A percentile compares a stretch with the other conserved stretches of the same genome.
Conservation (phyloP, 2,113 vertebrate species). For the Leptobrachium leishanense region DNA sequence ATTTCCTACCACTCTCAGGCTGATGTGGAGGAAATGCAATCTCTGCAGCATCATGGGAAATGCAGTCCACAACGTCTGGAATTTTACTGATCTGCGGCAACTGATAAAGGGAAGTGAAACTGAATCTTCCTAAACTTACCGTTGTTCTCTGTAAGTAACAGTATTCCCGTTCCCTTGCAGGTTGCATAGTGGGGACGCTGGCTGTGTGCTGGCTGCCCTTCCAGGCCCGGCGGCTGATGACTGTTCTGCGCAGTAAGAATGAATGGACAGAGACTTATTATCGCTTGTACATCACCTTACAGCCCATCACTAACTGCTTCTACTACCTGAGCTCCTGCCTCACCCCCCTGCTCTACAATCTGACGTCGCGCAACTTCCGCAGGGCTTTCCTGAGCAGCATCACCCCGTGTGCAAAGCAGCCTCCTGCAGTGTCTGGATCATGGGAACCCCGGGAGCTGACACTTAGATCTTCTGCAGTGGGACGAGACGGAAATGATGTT, state of each 20-base stretch:
- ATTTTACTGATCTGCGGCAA: too few relatives aligned
- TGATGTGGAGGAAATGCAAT: too few relatives aligned
- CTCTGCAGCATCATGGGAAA: too few relatives aligned
- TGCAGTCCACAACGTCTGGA: too few relatives aligned
- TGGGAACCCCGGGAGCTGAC: background rate
- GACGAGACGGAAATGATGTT: background rate
- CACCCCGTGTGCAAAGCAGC: conserved; percentile 13
- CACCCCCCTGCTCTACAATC: conserved; percentile 48
- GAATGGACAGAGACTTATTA: conserved; percentile 52
- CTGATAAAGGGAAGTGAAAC: too few relatives aligned
- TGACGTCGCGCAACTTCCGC: conserved; percentile 48
- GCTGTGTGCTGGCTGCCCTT: conserved; percentile 54
- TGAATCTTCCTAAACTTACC: too few relatives aligned
- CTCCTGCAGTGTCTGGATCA: background rate
- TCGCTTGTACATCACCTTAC: conserved; percentile 41
- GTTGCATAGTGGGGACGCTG: conserved; percentile 40
- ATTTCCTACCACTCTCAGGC: too few relatives aligned
- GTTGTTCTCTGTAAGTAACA: background rate
- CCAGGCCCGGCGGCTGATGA: conserved; percentile 51
- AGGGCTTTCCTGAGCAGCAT: conserved; percentile 42
- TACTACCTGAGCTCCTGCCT: conserved; percentile 50
- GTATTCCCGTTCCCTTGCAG: conserved; percentile 9
- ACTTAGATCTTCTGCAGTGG: background rate
- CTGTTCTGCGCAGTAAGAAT: conserved; percentile 32
- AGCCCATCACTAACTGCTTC: conserved; percentile 49